Percentiles rank a stretch among this genome's conserved stretches.
phyloP scores from a whole-genome alignment of 2,888 invertebrate genomes.

The Sycophila texana region DNA sequence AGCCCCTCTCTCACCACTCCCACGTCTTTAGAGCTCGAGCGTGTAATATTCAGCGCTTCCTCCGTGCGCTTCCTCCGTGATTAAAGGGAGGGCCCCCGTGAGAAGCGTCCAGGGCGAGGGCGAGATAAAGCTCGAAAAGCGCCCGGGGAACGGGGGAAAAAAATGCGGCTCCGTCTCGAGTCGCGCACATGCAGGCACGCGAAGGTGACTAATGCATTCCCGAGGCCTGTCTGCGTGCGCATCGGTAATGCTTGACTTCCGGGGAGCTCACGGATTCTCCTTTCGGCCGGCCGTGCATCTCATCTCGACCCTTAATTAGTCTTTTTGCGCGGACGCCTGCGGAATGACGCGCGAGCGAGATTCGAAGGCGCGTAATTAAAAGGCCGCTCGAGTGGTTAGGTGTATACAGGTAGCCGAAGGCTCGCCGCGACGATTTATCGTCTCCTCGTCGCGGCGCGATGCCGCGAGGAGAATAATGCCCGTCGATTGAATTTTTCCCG shows the following conservation, averaged over 20 bases:
- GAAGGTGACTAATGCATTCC: conserved; percentile 35
- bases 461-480: conserved; percentile 26
- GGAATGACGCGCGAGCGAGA: neutral
- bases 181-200: neutral
- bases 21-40: too few species aligned
- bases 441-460: conserved; percentile 11
- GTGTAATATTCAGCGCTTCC: too few species aligned
- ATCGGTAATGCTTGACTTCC: conserved; percentile 26
- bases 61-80: too few species aligned
- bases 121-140: neutral
- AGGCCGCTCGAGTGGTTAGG: conserved; percentile 3
- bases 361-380: conserved; percentile 47
- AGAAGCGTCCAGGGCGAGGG: too few species aligned
- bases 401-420: neutral
- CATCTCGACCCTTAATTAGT: conserved; percentile 21
- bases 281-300: conserved; percentile 17
- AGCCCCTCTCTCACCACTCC: too few species aligned
- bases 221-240: conserved; percentile 12
- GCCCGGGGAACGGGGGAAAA: neutral
- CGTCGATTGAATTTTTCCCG: conserved; percentile 33
- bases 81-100: too few species aligned
- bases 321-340: conserved; percentile 6
- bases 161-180: neutral
- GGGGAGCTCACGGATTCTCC: conserved; percentile 23
- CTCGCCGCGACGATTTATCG: conserved; percentile 35